phyloP scores from a whole-genome alignment of 2,113 vertebrate genomes.

The Tachysurus fulvidraco region DNA sequence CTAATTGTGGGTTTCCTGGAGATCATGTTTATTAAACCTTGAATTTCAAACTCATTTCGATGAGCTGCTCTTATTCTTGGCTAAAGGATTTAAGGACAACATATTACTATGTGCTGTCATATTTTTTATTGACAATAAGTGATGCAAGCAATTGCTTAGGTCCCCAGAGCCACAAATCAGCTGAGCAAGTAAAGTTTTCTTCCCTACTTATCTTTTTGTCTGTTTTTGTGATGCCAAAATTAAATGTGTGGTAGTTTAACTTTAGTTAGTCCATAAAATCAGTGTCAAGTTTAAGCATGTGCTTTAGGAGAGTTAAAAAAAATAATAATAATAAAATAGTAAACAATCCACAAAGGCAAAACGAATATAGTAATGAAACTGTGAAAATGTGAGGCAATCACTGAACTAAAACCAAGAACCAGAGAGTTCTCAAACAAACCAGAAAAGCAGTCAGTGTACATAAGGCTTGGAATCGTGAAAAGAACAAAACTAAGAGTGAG shows the following conservation, averaged over 20 bases:
- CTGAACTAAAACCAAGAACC: not conserved
- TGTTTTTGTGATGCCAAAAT: not conserved
- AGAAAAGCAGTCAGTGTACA: not conserved
- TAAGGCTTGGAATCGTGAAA: too few relatives aligned
- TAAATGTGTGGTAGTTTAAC: not conserved
- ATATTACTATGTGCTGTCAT: not conserved
- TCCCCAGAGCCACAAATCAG: not conserved
- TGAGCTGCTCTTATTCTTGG: not conserved
- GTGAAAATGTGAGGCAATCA: not conserved
- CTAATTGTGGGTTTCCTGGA: not conserved
- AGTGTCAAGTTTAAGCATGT: not conserved
- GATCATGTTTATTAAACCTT: not conserved
- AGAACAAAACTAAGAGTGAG: too few relatives aligned
- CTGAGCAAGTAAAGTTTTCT: not conserved
- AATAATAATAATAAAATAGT: not conserved
- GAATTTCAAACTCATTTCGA: not conserved
- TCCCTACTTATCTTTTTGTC: not conserved
- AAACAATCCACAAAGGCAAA: not conserved
- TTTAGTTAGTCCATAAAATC: not conserved
- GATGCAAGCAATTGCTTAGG: not conserved
- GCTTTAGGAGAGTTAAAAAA: too few relatives aligned
- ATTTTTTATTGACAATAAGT: not conserved
- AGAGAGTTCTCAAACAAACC: not conserved
- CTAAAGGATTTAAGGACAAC: not conserved
- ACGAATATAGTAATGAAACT: not conserved